These are phyloP conservation scores for Catharus fuscescens DNA, from an alignment of 2,113 vertebrate species.

Conservation along the genomic window DNA sequence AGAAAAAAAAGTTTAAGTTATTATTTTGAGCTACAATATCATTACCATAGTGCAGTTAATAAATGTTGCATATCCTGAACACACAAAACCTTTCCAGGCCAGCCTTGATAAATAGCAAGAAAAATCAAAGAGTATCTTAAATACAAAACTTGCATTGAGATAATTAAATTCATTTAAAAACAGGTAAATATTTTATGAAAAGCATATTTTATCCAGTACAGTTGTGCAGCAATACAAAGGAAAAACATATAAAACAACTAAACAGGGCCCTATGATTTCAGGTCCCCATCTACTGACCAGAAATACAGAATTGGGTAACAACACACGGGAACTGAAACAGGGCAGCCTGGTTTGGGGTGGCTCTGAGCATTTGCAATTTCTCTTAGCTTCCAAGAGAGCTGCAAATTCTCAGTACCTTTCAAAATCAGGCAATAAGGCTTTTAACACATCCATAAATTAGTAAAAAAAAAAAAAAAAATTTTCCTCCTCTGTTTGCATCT, in stretches of 20 bases:
- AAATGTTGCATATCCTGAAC: conserved; percentile 76
- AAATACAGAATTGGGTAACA: conserved; percentile 53
- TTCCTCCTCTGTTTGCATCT: conserved; percentile 72
- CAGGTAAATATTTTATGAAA: conserved; percentile 75
- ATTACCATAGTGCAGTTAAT: conserved; percentile 80
- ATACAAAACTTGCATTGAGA: conserved; percentile 82
- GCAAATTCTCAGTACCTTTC: conserved; percentile 13
- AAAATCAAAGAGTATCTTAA: conserved; percentile 76
- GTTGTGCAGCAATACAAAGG: conserved; percentile 68
- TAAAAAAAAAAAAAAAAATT: conserved; percentile 38
- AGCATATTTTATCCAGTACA: conserved; percentile 74
- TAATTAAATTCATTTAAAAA: conserved; percentile 82
- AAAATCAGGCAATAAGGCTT: conserved; percentile 52
- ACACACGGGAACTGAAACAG: neutral
- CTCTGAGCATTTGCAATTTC: neutral
- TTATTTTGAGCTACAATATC: conserved; percentile 67
- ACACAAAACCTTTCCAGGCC: conserved; percentile 73
- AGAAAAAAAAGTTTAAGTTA: conserved; percentile 69
- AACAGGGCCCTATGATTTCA: neutral
- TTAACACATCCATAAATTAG: conserved; percentile 61
- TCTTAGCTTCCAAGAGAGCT: neutral
- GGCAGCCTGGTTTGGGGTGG: neutral
- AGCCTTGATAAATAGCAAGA: conserved; percentile 79
- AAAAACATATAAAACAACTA: conserved; percentile 59
- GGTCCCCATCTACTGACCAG: conserved; percentile 52